Conservation (phyloP, 1,140 invertebrate genomes). For the Phymorhynchus buccinoides region DNA sequence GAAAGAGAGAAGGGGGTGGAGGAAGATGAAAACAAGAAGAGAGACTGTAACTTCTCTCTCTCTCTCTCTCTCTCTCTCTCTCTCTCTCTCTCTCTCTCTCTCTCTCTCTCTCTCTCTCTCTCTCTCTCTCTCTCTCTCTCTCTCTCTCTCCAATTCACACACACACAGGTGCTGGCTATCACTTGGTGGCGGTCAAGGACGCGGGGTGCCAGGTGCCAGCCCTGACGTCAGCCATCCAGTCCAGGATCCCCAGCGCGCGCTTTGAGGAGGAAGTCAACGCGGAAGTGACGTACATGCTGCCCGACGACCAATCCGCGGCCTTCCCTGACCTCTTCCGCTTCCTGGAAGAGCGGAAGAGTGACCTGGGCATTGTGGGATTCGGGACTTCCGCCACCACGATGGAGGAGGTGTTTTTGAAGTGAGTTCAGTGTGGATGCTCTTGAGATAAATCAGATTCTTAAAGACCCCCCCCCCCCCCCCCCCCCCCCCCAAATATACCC, state of each 20-base stretch:
- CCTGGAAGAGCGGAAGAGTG: slow-evolving; percentile 78
- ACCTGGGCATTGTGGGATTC: slow-evolving; percentile 81
- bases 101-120: too few relatives aligned
- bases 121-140: too few relatives aligned
- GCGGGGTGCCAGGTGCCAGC: slow-evolving; percentile 75
- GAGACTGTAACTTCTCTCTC: too few relatives aligned
- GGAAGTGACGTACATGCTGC: slow-evolving; percentile 61
- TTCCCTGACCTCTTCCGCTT: slow-evolving; percentile 77
- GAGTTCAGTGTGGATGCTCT: slow-evolving; percentile 52
- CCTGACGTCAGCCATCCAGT: slow-evolving; percentile 59
- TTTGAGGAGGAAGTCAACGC: slow-evolving; percentile 69
- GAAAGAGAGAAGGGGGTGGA: not conserved
- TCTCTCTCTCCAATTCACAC: too few relatives aligned
- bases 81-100: too few relatives aligned
- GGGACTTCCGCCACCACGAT: slow-evolving; percentile 86
- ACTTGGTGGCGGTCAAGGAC: slow-evolving; percentile 69
- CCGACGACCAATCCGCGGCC: slow-evolving; percentile 60
- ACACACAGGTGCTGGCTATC: slow-evolving; percentile 69
- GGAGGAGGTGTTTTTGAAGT: slow-evolving; percentile 89
- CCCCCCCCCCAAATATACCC: too few relatives aligned
- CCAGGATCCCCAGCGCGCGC: slow-evolving; percentile 57
- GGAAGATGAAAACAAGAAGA: not conserved
- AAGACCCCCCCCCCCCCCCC: too few relatives aligned
- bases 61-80: too few relatives aligned
- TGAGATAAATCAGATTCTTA: too few relatives aligned